These are phyloP conservation scores for Scotopteryx bipunctaria DNA, from an alignment of 2,888 invertebrate genomes.

Conservation along the genomic window DNA sequence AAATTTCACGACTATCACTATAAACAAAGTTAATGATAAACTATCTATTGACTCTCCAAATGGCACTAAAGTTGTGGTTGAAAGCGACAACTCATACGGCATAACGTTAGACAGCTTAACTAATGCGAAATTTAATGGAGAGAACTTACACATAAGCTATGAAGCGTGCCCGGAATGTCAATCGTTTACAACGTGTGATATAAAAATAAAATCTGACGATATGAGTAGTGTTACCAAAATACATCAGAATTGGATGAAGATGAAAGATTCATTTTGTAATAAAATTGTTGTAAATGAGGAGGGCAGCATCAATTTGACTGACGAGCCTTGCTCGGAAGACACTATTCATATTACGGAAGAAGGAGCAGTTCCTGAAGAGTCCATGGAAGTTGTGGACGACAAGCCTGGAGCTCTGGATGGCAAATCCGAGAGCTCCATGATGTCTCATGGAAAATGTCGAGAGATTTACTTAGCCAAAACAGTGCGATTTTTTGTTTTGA, in stretches of 20 bases:
- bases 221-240: slow-evolving; percentile 43
- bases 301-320: slow-evolving; percentile 55
- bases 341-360: slow-evolving; percentile 37
- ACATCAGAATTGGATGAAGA: slow-evolving; percentile 60
- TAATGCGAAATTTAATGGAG: slow-evolving; percentile 61
- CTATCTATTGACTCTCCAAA: slow-evolving; percentile 68
- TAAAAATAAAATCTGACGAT: slow-evolving; percentile 55
- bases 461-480: slow-evolving; percentile 60
- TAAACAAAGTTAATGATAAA: slow-evolving; percentile 61
- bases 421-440: slow-evolving; percentile 51
- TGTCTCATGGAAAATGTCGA: slow-evolving; percentile 59
- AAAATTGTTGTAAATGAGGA: slow-evolving; percentile 63
- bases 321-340: slow-evolving; percentile 47
- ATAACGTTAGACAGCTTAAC: slow-evolving; percentile 62
- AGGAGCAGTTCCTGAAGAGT: slow-evolving; percentile 28
- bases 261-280: slow-evolving; percentile 69
- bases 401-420: slow-evolving; percentile 37
- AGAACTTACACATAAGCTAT: slow-evolving; percentile 57
- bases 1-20: slow-evolving; percentile 78
- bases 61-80: slow-evolving; percentile 52
- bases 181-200: slow-evolving; percentile 57
- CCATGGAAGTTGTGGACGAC: slow-evolving; percentile 30
- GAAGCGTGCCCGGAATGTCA: slow-evolving; percentile 61
- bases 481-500: slow-evolving; percentile 63
- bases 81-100: slow-evolving; percentile 55